Conservation (phyloP, 2,113 vertebrate genomes). For the Pipa parva region DNA sequence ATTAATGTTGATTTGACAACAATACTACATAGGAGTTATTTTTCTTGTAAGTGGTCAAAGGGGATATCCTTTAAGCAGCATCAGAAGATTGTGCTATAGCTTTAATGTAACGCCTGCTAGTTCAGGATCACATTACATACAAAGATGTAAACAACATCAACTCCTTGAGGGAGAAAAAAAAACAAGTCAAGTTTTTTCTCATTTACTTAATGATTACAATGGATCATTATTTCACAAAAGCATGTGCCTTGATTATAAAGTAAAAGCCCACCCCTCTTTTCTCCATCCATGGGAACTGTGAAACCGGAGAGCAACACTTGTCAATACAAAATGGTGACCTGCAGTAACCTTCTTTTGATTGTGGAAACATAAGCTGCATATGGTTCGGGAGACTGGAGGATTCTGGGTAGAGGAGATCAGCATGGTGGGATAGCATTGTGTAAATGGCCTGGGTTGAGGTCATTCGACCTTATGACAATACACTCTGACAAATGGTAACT, state of each 20-base stretch:
- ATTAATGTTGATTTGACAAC: too few species aligned
- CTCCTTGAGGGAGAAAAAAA: too few species aligned
- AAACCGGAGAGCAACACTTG: neutral
- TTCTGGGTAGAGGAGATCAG: constrained; percentile 11
- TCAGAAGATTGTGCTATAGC: too few species aligned
- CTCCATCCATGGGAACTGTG: neutral
- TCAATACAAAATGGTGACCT: constrained; percentile 7
- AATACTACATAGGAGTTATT: too few species aligned
- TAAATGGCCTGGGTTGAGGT: constrained; percentile 15
- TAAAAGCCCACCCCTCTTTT: constrained; percentile 2
- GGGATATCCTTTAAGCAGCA: too few species aligned
- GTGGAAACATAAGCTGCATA: neutral
- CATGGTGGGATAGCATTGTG: neutral
- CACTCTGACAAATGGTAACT: constrained; percentile 18
- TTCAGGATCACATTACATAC: too few species aligned
- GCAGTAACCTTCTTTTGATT: constrained; percentile 6
- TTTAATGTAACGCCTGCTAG: too few species aligned
- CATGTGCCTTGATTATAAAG: constrained; percentile 21
- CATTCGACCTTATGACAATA: constrained; percentile 7
- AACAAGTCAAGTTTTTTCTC: too few species aligned
- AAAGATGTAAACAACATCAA: too few species aligned
- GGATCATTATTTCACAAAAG: constrained; percentile 19
- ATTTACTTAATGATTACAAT: too few species aligned
- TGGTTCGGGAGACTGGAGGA: neutral
- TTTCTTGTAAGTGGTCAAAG: too few species aligned